These are phyloP conservation scores for Chaetura pelagica DNA, from an alignment of 2,113 vertebrate species.

Conservation along the genomic window DNA sequence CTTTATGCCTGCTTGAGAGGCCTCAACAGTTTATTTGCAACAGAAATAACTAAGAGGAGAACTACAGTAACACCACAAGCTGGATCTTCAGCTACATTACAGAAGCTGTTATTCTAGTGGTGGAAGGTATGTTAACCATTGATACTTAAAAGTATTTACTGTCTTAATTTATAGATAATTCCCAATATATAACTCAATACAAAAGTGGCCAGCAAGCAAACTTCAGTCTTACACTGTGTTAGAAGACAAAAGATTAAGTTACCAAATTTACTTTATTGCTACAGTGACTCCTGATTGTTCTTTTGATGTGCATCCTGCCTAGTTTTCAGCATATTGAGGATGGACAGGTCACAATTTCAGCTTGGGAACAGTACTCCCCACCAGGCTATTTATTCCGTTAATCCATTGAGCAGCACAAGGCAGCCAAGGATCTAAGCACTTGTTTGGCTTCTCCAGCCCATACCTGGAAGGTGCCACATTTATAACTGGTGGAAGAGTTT, in stretches of 20 bases:
- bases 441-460: neutral
- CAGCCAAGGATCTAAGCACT: neutral
- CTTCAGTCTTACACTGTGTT: neutral
- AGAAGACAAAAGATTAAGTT: neutral
- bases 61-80: rapidly evolving
- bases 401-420: neutral
- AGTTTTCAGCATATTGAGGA: neutral
- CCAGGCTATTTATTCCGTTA: neutral
- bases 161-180: neutral
- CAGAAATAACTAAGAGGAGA: neutral
- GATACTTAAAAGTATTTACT: neutral
- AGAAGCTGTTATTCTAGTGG: neutral
- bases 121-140: neutral
- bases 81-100: neutral
- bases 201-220: neutral
- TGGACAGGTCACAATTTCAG: neutral
- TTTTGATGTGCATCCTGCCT: neutral
- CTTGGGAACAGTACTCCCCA: neutral
- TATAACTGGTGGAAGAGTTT: neutral
- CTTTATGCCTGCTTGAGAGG: neutral
- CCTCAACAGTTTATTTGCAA: neutral
- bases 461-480: neutral
- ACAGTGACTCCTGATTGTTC: neutral
- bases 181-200: neutral
- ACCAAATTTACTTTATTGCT: neutral